Base-by-base conservation (phyloP, 64 coral and sea anemone species). In the Anthopleura sola region DNA sequence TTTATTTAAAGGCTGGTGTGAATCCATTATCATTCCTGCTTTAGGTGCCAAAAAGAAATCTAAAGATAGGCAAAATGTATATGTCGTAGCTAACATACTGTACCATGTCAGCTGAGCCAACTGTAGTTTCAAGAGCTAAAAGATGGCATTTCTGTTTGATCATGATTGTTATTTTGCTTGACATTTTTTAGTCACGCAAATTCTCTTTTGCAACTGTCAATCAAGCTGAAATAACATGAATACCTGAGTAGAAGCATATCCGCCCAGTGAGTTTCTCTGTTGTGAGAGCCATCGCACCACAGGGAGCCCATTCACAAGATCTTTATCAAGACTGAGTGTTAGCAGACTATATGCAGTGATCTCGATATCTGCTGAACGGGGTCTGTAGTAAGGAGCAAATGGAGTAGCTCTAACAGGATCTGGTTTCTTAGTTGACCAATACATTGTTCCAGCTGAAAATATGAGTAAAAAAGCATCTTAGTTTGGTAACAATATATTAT, bases 191-290 rank as follows among this genome's bases (percentile, higher is more conserved):
- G 40, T 44, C 40, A 44, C 40, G 40, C 40, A 44, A 44, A 6
- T 44, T 8, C 40, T 44, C 9, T 44, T 8, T 44, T 8, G 40
- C 40, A 44, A 44, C 4, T 44, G 0, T 44, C 40, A 44, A 44
- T 44, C 40, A 44, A 44, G 40, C 40, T 44, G 9, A 44, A 44
- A 44, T 44, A n/a, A 24, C 10, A 62, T 3, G 2, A 14, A 12
- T 83, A 89, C 91, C 92, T 94, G 92, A 83, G 95, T 98, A 28
- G 95, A 98, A 13, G 91, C 79, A 57, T 93, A 98, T 19, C 95
- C 92, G 23, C 95, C 95, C 0, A 93, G 55, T 1, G 91, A 91
- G 69, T 98, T 98, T 86, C 95, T 88, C 71, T 98, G 95, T 36
- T 91, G 91, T 55, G 95, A 87, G 36, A 98, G 66, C 95, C 95